Evolutionary conservation across 2,797 vertebrate species (phyloP), one percentile per base, ranked within the genome.

Genomic region (Gallinago nigripennis): DNA sequence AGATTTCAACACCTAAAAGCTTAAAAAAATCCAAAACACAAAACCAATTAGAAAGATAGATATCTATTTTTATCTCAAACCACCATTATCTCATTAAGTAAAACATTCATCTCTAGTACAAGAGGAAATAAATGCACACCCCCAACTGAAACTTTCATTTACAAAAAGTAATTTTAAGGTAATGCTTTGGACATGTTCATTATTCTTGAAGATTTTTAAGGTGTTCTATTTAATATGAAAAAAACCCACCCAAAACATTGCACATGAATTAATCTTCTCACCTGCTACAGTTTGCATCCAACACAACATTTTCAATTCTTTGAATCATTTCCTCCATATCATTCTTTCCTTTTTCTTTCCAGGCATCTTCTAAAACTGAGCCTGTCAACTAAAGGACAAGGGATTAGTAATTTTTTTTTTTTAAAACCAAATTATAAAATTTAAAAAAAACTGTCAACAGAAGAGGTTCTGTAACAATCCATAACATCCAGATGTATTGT

Each of bases 321-420:
- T 97, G 97, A 94, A 99, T 98, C 79, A 99, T 94, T 23, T 98
- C 97, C 8, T 98, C 97, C 99, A 99, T 99, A 94, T 98, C 96
- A 10, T 69, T 56, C 80, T 97, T 96, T 45, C 98, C 97, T 63
- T 91, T 98, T 82, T 98, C 97, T 89, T 99, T 99, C 99, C 99
- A 99, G 1, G 98, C 92, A 79, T 99, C 99, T 96, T 99, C 99
- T 95, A 99, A 96, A 95, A 99, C 98, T 7, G 98, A 99, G 20
- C 99, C 99, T 23, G 99, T 48, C 37, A 61, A 39, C 60, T 61
- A 61, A 39, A 61, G 43, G 60, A 61, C 60, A 61, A 61, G 12
- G 37, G 37, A 63, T 63, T 63, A 61, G 24, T 60, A 37, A 27
- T 60, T 39, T 12, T 43, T 43, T 43, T 27, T 39, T 70, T 82